A percentile compares a stretch with the other conserved stretches of the same genome.
phyloP scores from a whole-genome alignment of 2,888 invertebrate species.

The Andrena hattorfiana region DNA sequence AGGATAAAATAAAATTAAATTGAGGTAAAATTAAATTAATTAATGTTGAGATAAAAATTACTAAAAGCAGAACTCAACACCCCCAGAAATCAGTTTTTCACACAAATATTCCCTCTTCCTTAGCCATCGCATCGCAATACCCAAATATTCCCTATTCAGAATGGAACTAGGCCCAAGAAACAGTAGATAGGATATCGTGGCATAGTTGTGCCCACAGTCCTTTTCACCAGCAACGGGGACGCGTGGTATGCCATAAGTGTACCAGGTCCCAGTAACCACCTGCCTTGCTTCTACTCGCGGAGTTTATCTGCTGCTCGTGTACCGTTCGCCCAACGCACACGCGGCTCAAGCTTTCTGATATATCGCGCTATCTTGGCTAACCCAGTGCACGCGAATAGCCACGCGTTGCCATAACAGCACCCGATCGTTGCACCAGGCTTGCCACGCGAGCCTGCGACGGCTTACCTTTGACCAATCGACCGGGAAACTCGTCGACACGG shows the following conservation, averaged over 20 bases:
- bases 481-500: no score
- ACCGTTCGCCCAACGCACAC: conserved; percentile 34
- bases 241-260: neutral
- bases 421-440: neutral
- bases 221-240: conserved; percentile 5
- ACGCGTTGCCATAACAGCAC: neutral
- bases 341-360: conserved; percentile 36
- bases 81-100: no score
- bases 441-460: no score
- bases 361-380: conserved; percentile 64
- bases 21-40: no score
- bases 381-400: conserved; percentile 49
- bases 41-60: no score
- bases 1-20: no score
- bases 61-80: no score
- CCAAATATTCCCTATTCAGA: no score
- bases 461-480: no score
- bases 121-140: no score
- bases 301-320: conserved; percentile 34
- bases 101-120: no score
- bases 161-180: no score
- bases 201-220: conserved; percentile 12
- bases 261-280: conserved; percentile 29
- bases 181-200: neutral
- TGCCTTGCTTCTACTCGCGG: conserved; percentile 30